Percentiles rank a stretch among this genome's conserved stretches.
These are phyloP conservation scores for Saguinus oedipus DNA, from an alignment of 2,797 vertebrate species.

Conservation along the genomic window DNA sequence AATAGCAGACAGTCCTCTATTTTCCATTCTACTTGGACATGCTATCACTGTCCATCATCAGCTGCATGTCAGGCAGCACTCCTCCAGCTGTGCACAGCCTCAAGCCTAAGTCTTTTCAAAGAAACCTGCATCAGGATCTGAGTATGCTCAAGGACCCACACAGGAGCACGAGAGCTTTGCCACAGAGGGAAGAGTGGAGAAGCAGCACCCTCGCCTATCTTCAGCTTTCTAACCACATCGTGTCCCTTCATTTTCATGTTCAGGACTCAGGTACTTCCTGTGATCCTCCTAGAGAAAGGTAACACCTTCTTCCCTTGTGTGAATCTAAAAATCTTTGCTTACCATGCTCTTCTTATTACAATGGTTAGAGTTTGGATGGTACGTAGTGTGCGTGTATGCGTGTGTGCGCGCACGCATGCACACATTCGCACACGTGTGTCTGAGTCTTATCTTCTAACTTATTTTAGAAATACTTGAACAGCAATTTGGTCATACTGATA, in stretches of 20 bases:
- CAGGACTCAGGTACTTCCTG: background rate
- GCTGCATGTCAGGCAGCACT: fast-evolving
- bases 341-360: background rate
- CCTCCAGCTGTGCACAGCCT: background rate
- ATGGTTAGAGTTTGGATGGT: no score
- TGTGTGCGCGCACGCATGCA: no score
- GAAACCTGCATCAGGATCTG: fast-evolving
- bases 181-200: background rate
- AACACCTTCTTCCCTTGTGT: no score
- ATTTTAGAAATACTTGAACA: background rate
- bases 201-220: fast-evolving
- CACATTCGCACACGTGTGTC: fast-evolving
- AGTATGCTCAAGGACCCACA: fast-evolving
- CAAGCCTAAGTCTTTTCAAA: background rate
- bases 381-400: no score
- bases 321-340: background rate
- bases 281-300: background rate
- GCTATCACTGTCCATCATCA: fast-evolving
- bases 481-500: background rate
- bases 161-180: fast-evolving
- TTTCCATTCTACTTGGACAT: background rate
- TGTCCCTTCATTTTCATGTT: background rate
- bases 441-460: background rate
- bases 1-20: background rate
- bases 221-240: fast-evolving